phyloP scores from a whole-genome alignment of 2,888 invertebrate genomes.

The Melanophora roralis region DNA sequence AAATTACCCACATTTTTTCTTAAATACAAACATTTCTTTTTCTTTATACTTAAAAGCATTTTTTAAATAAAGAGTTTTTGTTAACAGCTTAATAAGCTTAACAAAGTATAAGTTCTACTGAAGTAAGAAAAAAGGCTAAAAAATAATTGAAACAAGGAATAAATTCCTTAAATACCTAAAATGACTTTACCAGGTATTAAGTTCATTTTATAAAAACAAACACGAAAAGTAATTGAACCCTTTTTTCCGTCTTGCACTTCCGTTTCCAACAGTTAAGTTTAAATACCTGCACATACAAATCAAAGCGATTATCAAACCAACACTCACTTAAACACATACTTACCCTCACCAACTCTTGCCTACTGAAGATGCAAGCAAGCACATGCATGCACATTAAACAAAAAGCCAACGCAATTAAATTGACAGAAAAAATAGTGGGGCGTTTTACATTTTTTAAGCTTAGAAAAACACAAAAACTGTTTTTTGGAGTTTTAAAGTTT shows the following conservation, averaged over 20 bases:
- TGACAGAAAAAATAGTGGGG: not conserved
- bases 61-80: too few species aligned
- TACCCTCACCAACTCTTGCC: not conserved
- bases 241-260: slow-evolving; percentile 41
- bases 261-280: slow-evolving; percentile 49
- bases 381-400: not conserved
- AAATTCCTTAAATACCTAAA: slow-evolving; percentile 16
- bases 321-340: slow-evolving; percentile 25
- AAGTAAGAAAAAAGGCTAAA: too few species aligned
- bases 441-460: too few species aligned
- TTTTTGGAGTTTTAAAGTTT: too few species aligned
- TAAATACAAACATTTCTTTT: too few species aligned
- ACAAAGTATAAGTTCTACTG: too few species aligned
- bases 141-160: too few species aligned
- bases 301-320: slow-evolving; percentile 54
- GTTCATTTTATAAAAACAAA: slow-evolving; percentile 17
- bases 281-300: slow-evolving; percentile 56
- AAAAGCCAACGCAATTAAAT: not conserved
- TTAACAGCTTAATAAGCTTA: too few species aligned
- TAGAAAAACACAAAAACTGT: too few species aligned
- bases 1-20: too few species aligned
- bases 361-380: not conserved
- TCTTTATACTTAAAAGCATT: too few species aligned
- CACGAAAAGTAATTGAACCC: not conserved
- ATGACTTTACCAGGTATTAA: not conserved